Evolutionary conservation across 2,888 invertebrate species (phyloP).

Genomic region (Metalampra italica): DNA sequence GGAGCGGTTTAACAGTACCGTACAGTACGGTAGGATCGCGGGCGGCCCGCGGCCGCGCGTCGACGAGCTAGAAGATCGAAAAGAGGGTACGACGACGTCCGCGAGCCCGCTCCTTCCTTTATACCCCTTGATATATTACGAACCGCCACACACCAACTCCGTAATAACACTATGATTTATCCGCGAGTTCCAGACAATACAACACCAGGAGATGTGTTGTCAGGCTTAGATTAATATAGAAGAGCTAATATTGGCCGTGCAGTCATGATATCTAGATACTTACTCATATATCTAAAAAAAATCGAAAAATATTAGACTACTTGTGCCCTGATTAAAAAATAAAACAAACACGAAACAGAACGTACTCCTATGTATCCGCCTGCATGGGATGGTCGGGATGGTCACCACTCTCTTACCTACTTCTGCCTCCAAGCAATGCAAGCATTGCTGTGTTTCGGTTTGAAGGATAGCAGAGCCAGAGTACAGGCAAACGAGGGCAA

Average conservation of each 20-base stretch:
- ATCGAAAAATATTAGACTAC: not conserved
- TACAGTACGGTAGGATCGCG: too few relatives aligned
- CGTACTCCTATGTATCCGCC: too few relatives aligned
- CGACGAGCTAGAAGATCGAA: conserved; percentile 29
- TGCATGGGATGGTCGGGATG: too few relatives aligned
- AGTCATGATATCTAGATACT: conserved; percentile 19
- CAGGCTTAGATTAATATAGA: conserved; percentile 49
- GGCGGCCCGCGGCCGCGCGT: conserved; percentile 18
- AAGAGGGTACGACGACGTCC: conserved; percentile 21
- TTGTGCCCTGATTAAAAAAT: not conserved
- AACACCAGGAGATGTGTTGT: conserved; percentile 46
- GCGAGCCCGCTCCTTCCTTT: conserved; percentile 42
- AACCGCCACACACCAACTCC: conserved; percentile 49
- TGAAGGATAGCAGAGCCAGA: too few relatives aligned
- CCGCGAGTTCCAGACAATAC: conserved; percentile 36
- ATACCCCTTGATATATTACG: conserved; percentile 59
- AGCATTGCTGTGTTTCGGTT: too few relatives aligned
- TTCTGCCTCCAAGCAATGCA: too few relatives aligned
- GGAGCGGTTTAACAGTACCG: not conserved
- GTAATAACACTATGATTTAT: conserved; percentile 65
- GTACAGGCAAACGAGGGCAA: too few relatives aligned
- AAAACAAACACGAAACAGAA: too few relatives aligned
- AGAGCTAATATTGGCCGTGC: conserved; percentile 42
- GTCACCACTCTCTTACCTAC: too few relatives aligned
- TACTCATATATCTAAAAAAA: too few relatives aligned